Percentiles rank a stretch among this genome's conserved stretches.
phyloP scores from a whole-genome alignment of 2,797 vertebrate species.

The Pipistrellus kuhlii region DNA sequence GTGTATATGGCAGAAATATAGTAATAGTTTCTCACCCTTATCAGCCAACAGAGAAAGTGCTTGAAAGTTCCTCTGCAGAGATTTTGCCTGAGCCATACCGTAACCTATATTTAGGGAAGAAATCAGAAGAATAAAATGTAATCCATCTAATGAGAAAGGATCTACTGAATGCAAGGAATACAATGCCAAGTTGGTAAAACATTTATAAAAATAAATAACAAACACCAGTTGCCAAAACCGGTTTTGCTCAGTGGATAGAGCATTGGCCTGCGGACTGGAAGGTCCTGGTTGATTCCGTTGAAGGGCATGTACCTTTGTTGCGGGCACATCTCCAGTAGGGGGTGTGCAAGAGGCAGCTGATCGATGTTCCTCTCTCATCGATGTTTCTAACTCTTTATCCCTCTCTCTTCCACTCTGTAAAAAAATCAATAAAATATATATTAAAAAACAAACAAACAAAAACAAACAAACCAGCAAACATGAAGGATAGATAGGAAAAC shows the following conservation, averaged over 20 bases:
- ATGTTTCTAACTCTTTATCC: too few relatives aligned
- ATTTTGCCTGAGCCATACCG: background rate
- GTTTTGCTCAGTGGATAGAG: too few relatives aligned
- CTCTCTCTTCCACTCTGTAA: too few relatives aligned
- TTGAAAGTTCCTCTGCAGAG: background rate
- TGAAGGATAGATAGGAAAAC: background rate
- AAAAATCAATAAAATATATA: background rate
- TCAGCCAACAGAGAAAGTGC: background rate
- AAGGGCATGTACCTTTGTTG: too few relatives aligned
- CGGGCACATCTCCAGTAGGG: too few relatives aligned
- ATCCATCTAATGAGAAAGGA: background rate
- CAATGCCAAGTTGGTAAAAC: background rate
- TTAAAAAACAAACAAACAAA: background rate
- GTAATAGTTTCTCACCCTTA: background rate
- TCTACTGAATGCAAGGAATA: background rate
- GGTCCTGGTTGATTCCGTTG: too few relatives aligned
- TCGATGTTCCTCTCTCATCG: too few relatives aligned
- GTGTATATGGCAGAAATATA: background rate
- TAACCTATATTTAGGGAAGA: background rate
- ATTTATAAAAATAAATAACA: background rate
- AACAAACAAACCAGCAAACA: background rate
- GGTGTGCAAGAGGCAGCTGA: too few relatives aligned
- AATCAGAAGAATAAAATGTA: background rate
- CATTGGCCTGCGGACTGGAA: too few relatives aligned
- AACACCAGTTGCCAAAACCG: too few relatives aligned